These are phyloP conservation scores for Caenorhabditis imperialis DNA, from an alignment of 2,888 invertebrate genomes.

Conservation along the genomic window DNA sequence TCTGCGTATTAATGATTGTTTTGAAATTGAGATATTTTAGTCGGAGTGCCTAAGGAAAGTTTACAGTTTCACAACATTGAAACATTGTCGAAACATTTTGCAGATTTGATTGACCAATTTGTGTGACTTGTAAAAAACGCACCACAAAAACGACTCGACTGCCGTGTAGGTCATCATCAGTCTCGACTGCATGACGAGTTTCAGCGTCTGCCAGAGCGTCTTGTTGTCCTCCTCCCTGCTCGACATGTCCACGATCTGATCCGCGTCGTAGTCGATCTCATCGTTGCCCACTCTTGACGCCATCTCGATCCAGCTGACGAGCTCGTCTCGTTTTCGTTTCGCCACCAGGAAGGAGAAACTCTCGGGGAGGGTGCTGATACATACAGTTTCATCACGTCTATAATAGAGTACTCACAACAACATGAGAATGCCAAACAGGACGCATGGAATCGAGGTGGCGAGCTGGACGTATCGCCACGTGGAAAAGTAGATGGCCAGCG, in stretches of 20 bases:
- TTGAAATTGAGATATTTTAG: too few relatives aligned
- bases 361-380: conserved; percentile 69
- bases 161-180: conserved; percentile 55
- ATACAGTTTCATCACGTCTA: background rate
- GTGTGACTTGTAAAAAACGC: background rate
- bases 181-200: conserved; percentile 41
- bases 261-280: conserved; percentile 51
- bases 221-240: conserved; percentile 45
- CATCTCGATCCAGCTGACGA: conserved; percentile 61
- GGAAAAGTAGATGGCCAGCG: conserved; percentile 62
- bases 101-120: background rate
- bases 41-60: too few relatives aligned
- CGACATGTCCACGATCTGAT: conserved; percentile 54
- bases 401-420: conserved; percentile 56
- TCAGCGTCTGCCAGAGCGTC: conserved; percentile 38
- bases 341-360: conserved; percentile 64
- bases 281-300: conserved; percentile 45
- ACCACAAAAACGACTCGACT: conserved; percentile 63
- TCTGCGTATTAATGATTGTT: too few relatives aligned
- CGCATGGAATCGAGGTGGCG: conserved; percentile 57
- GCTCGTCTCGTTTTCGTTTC: conserved; percentile 47
- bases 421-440: conserved; percentile 60
- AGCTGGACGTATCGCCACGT: conserved; percentile 66
- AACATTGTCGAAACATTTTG: too few relatives aligned
- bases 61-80: too few relatives aligned